Evolutionary conservation across 37 sponge, comb jelly and placozoan genomes (phyloP).

Genomic region (Geodia barretti): DNA sequence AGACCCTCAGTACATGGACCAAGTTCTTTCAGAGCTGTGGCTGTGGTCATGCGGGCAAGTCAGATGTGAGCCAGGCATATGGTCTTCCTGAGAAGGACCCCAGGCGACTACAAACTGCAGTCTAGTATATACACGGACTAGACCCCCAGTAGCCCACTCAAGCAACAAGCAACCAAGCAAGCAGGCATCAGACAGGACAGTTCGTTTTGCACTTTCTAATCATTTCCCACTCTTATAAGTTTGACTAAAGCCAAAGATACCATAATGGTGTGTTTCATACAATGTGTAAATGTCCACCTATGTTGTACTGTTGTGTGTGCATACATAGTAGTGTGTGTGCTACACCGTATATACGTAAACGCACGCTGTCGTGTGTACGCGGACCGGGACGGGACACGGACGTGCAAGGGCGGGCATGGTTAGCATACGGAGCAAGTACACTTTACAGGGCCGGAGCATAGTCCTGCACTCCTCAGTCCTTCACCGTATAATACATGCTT

Average conservation of each 20-base stretch:
- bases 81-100: slow-evolving; percentile 3
- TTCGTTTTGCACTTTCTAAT: not conserved
- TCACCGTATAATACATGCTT: no score
- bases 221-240: not conserved
- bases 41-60: not conserved
- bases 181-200: not conserved
- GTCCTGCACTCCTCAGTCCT: no score
- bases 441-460: no score
- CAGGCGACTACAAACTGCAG: slow-evolving; percentile 4
- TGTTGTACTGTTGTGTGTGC: no score
- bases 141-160: not conserved
- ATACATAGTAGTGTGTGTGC: no score
- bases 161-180: not conserved
- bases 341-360: no score
- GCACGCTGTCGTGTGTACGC: no score
- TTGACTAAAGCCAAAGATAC: not conserved
- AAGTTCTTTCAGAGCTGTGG: slow-evolving; percentile 61
- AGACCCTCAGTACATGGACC: slow-evolving; percentile 80
- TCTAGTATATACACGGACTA: not conserved
- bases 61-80: not conserved
- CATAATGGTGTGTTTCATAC: no score
- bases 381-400: no score
- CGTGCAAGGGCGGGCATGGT: no score
- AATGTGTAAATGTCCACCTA: no score
- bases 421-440: no score